A percentile compares a stretch with the other conserved stretches of the same genome.
Evolutionary conservation across 2,888 invertebrate genomes (phyloP).

Genomic region (Heliconius hortense): DNA sequence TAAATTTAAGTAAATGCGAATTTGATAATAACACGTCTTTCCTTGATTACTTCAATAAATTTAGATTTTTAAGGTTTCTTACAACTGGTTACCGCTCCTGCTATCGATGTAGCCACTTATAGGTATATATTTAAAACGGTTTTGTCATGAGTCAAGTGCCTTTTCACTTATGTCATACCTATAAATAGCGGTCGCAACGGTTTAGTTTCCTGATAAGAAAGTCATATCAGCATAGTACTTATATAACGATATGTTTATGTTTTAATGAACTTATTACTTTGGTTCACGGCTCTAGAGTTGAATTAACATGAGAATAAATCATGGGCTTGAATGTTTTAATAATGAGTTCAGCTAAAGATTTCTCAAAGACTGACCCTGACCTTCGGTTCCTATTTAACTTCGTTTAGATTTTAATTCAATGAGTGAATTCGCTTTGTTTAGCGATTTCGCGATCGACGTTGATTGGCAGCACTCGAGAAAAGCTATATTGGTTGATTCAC

Average conservation of each 20-base stretch:
- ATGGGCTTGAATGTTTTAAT: not conserved
- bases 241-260: constrained; percentile 34
- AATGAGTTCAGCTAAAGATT: constrained; percentile 8
- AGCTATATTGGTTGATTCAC: constrained; percentile 53
- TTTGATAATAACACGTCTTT: constrained; percentile 5
- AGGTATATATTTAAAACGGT: constrained; percentile 8
- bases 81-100: constrained; percentile 20
- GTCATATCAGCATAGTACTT: constrained; percentile 35
- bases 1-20: not conserved
- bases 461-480: constrained; percentile 59
- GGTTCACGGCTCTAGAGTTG: constrained; percentile 30
- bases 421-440: constrained; percentile 36
- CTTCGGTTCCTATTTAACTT: not conserved
- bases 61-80: constrained; percentile 18
- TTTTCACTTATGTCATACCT: constrained; percentile 42
- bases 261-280: constrained; percentile 38
- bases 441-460: constrained; percentile 52
- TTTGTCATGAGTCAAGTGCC: constrained; percentile 37
- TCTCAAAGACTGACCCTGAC: constrained; percentile 6
- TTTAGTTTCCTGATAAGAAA: constrained; percentile 41
- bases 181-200: constrained; percentile 41
- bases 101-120: constrained; percentile 19
- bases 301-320: not conserved
- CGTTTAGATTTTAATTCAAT: constrained; percentile 15
- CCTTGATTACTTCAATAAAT: constrained; percentile 12